Percentiles rank a stretch among this genome's conserved stretches.
phyloP scores from a whole-genome alignment of 2,888 invertebrate genomes.

The Sipha maydis region DNA sequence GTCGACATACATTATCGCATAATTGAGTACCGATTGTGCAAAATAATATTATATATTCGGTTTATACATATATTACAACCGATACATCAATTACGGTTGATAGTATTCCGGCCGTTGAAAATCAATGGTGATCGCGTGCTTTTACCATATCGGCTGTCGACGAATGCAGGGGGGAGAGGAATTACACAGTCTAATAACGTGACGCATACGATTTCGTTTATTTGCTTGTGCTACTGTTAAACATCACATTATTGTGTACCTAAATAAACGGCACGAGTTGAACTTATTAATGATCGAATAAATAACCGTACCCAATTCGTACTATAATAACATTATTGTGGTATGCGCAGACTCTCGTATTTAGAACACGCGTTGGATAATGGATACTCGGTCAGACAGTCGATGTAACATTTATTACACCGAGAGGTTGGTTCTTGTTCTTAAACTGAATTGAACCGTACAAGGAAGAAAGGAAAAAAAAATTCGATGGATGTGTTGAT shows the following conservation, averaged over 20 bases:
- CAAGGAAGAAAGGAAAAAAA: slow-evolving; percentile 8
- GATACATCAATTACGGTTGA: background rate
- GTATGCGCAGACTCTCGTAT: too few species aligned
- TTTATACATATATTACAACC: too few species aligned
- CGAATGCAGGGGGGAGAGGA: background rate
- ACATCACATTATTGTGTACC: too few species aligned
- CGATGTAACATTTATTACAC: background rate
- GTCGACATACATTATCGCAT: too few species aligned
- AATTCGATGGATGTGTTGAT: background rate
- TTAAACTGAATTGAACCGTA: slow-evolving; percentile 10
- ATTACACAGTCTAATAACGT: background rate
- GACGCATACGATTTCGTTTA: background rate
- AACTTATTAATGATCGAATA: too few species aligned
- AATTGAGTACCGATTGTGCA: background rate
- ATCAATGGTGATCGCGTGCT: background rate
- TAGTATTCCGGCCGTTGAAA: background rate
- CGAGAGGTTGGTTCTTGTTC: background rate
- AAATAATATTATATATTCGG: too few species aligned
- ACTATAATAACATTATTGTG: too few species aligned
- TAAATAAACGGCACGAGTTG: too few species aligned
- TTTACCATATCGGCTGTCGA: background rate
- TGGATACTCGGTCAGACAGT: too few species aligned
- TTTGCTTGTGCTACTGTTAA: too few species aligned
- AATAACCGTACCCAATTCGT: too few species aligned
- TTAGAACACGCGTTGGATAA: too few species aligned